phyloP scores from a whole-genome alignment of 2,113 vertebrate genomes.

The Alexandromys fortis region DNA sequence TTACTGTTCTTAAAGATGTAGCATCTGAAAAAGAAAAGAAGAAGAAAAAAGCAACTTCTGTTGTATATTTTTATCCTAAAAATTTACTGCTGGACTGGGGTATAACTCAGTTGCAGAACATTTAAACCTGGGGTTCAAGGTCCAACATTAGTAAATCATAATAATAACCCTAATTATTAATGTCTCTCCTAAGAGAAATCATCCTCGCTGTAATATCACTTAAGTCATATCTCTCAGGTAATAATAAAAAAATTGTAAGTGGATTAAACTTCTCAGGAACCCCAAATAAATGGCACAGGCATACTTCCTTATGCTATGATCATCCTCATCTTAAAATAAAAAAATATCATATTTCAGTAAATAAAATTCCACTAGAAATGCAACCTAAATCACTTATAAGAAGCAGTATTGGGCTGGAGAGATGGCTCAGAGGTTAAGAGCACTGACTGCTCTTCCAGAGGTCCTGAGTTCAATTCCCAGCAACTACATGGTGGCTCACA shows the following conservation, averaged over 20 bases:
- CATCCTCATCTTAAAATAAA: background rate
- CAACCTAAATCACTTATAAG: background rate
- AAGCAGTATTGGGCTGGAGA: background rate
- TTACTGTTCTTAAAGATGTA: constrained; percentile 29
- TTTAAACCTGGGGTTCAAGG: background rate
- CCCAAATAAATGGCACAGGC: constrained; percentile 15
- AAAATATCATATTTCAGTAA: constrained; percentile 1
- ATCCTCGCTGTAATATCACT: background rate
- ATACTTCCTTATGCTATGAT: background rate
- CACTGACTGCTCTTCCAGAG: too few relatives aligned
- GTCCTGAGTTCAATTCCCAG: too few relatives aligned
- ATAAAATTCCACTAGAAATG: constrained; percentile 50
- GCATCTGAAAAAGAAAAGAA: background rate
- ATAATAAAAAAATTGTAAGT: constrained; percentile 11
- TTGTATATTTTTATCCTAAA: constrained; percentile 14
- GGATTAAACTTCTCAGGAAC: constrained; percentile 37
- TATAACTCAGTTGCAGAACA: background rate
- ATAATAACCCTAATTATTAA: constrained; percentile 1
- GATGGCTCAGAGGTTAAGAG: too few relatives aligned
- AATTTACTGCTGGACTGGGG: background rate
- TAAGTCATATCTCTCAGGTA: constrained; percentile 38
- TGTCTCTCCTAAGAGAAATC: constrained; percentile 42
- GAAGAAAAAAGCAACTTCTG: background rate
- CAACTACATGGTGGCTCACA: too few relatives aligned
- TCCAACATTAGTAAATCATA: background rate